Conservation (phyloP, 2,113 vertebrate species). For the Barnardius zonarius region DNA sequence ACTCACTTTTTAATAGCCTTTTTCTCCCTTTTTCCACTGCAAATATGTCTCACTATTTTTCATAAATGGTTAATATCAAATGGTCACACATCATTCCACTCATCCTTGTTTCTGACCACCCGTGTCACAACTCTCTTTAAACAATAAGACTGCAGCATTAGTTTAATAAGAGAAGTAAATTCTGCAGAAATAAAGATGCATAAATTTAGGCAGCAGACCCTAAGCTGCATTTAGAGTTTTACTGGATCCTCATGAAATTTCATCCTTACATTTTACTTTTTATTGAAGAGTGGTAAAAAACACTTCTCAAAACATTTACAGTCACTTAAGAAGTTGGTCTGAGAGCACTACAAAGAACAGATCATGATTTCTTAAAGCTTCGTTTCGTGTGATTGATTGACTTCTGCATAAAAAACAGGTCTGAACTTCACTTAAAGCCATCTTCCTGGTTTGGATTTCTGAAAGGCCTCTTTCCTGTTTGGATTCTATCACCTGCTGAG, state of each 20-base stretch:
- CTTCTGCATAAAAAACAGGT: background rate
- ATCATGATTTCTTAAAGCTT: background rate
- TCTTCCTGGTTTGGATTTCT: background rate
- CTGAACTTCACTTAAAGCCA: background rate
- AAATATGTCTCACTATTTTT: background rate
- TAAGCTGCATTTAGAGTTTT: background rate
- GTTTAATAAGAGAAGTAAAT: background rate
- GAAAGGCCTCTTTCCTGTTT: background rate
- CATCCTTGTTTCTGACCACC: background rate
- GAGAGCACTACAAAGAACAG: background rate
- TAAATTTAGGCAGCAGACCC: background rate
- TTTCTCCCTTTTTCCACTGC: background rate
- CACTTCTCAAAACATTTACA: slow-evolving; percentile 16
- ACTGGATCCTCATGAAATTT: background rate
- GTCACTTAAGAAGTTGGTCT: background rate
- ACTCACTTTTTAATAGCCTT: background rate
- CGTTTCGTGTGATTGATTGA: background rate
- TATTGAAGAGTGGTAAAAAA: background rate
- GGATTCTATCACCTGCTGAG: background rate
- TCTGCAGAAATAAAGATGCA: background rate
- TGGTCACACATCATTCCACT: background rate
- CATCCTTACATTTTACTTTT: background rate
- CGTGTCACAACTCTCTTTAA: background rate
- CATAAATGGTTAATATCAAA: background rate
- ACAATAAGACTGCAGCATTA: background rate